Conservation (phyloP, 2,888 invertebrate species). For the Nymphalis c-album region DNA sequence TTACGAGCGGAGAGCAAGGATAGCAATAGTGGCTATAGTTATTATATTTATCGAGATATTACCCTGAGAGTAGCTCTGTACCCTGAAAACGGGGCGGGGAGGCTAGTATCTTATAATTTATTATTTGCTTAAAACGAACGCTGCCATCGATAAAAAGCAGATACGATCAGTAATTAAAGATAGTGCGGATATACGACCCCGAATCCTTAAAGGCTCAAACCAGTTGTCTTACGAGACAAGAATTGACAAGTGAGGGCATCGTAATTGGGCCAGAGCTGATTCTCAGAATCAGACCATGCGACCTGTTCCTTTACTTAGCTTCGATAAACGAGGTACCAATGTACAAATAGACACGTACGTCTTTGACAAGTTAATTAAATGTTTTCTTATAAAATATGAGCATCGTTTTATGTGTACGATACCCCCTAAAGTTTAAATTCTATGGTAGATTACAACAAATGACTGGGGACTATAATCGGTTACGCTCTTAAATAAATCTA, state of each 20-base stretch:
- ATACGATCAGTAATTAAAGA: slow-evolving; percentile 4
- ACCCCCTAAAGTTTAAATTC: too few relatives aligned
- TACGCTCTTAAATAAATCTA: too few relatives aligned
- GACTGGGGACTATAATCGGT: too few relatives aligned
- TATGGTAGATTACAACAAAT: too few relatives aligned
- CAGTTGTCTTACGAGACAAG: slow-evolving; percentile 10
- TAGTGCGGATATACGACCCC: slow-evolving; percentile 6
- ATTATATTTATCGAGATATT: too few relatives aligned
- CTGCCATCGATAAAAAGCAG: neutral
- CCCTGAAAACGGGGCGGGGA: too few relatives aligned
- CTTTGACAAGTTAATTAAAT: neutral
- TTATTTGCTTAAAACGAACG: neutral
- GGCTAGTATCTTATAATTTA: too few relatives aligned
- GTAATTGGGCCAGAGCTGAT: slow-evolving; percentile 22
- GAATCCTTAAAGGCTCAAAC: slow-evolving; percentile 10
- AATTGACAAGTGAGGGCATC: slow-evolving; percentile 10
- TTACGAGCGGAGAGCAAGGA: too few relatives aligned
- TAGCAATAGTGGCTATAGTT: too few relatives aligned
- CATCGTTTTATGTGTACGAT: too few relatives aligned
- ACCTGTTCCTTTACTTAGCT: slow-evolving; percentile 21
- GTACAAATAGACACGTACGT: neutral
- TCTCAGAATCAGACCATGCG: slow-evolving; percentile 17
- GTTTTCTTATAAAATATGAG: too few relatives aligned
- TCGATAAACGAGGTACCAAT: neutral
- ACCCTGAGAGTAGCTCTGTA: too few relatives aligned